Percentiles rank a stretch among this genome's conserved stretches.
phyloP scores from a whole-genome alignment of 2,113 vertebrate species.

The Dunckerocampus dactyliophorus region DNA sequence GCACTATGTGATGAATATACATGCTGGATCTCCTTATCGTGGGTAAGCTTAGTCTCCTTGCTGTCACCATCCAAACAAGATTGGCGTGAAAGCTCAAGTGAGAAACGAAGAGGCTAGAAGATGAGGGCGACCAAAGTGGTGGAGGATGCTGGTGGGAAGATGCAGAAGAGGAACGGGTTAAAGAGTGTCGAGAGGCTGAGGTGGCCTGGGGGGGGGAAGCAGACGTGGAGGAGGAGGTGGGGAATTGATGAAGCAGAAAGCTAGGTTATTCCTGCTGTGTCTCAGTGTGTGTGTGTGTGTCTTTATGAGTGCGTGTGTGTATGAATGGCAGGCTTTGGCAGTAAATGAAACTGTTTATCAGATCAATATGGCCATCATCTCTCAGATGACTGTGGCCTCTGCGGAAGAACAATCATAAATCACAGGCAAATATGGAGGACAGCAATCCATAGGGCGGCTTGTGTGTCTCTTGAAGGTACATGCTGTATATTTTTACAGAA shows the following conservation, averaged over 20 bases:
- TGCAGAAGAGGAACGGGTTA: slow-evolving; percentile 59
- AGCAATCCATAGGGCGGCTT: slow-evolving; percentile 48
- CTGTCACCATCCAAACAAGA: too few relatives aligned
- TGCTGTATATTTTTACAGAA: too few relatives aligned
- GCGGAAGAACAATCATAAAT: slow-evolving; percentile 69
- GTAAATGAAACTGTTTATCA: slow-evolving; percentile 74
- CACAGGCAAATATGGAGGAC: slow-evolving; percentile 64
- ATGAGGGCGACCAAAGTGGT: slow-evolving; percentile 26
- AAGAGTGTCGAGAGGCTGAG: slow-evolving; percentile 57
- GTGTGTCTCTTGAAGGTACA: slow-evolving; percentile 5
- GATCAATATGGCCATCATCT: slow-evolving; percentile 74
- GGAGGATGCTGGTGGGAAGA: slow-evolving; percentile 31
- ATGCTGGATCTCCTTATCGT: too few relatives aligned
- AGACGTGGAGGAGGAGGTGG: slow-evolving; percentile 64
- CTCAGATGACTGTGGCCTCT: slow-evolving; percentile 70
- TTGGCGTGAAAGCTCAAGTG: too few relatives aligned
- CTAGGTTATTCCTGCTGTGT: slow-evolving; percentile 65
- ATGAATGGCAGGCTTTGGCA: slow-evolving; percentile 62
- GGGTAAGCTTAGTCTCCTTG: not conserved
- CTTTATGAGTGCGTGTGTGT: slow-evolving; percentile 21
- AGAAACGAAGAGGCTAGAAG: slow-evolving; percentile 8
- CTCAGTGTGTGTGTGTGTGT: slow-evolving; percentile 1
- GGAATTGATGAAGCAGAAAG: slow-evolving; percentile 71
- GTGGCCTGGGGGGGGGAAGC: slow-evolving; percentile 60
- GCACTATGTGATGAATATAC: not conserved